A percentile compares a stretch with the other conserved stretches of the same genome.
phyloP scores from a whole-genome alignment of 2,113 vertebrate species.

The Myocastor coypus region DNA sequence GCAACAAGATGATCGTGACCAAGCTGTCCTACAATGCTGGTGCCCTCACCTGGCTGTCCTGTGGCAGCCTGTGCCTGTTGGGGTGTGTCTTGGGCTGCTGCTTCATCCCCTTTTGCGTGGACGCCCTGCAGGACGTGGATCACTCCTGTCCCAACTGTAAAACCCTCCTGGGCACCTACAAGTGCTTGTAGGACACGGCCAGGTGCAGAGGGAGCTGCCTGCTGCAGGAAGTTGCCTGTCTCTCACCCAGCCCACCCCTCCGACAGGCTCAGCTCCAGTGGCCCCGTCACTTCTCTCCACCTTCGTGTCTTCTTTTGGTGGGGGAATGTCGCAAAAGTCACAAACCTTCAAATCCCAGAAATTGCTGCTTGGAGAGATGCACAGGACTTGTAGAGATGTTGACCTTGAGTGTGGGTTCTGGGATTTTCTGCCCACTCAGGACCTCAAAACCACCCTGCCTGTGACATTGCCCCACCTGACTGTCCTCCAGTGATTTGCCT shows the following conservation, averaged over 20 bases:
- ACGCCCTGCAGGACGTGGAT: conserved; percentile 78
- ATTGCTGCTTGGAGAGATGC: conserved; percentile 52
- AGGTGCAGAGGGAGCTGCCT: neutral
- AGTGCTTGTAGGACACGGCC: conserved; percentile 86
- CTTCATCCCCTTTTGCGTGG: conserved; percentile 91
- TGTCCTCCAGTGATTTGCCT: neutral
- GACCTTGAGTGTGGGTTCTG: neutral
- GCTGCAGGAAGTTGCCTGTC: no score
- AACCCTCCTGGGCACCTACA: conserved; percentile 86
- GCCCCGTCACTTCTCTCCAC: neutral
- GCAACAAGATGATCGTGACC: conserved; percentile 88
- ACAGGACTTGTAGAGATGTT: conserved; percentile 50
- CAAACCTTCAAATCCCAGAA: conserved; percentile 44
- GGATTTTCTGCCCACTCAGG: neutral
- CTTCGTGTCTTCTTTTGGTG: conserved; percentile 36
- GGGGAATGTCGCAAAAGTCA: neutral
- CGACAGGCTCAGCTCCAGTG: neutral
- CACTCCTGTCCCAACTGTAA: conserved; percentile 91
- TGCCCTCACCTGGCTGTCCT: conserved; percentile 91
- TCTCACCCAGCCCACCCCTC: no score
- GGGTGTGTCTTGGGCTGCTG: conserved; percentile 89
- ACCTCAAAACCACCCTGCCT: conserved; percentile 7
- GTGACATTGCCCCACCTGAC: neutral
- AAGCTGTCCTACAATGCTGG: conserved; percentile 86
- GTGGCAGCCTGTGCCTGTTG: conserved; percentile 90